Conservation (phyloP, 2,113 vertebrate species). For the Aphyosemion australe region DNA sequence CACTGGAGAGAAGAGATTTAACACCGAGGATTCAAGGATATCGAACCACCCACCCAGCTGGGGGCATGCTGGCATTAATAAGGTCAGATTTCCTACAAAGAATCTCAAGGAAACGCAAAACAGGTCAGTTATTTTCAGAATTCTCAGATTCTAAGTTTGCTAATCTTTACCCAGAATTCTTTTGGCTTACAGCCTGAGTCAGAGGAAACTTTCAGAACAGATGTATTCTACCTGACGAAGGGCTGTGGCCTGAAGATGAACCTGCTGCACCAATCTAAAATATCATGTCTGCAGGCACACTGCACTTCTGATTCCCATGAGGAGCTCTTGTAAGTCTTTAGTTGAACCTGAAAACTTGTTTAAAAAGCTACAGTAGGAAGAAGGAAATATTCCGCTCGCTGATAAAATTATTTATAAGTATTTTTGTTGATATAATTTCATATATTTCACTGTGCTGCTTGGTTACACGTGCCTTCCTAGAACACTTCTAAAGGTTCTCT, state of each 20-base stretch:
- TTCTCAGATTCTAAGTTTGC: not conserved
- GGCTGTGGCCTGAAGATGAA: conserved; percentile 12
- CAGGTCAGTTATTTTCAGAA: not conserved
- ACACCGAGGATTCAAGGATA: conserved; percentile 42
- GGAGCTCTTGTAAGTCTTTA: conserved; percentile 7
- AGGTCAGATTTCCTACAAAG: conserved; percentile 4
- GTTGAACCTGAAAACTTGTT: not conserved
- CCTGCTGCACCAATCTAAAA: not conserved
- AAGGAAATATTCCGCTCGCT: not conserved
- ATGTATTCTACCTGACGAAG: not conserved
- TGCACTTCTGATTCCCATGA: conserved; percentile 2
- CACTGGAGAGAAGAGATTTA: conserved; percentile 46
- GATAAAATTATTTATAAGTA: not conserved
- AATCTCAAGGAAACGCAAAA: not conserved
- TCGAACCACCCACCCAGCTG: conserved; percentile 7
- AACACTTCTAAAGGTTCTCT: conserved; percentile 3
- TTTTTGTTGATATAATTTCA: not conserved
- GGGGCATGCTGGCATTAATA: conserved; percentile 14
- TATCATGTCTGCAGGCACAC: not conserved
- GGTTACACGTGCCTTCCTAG: too few relatives aligned
- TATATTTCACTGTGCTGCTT: not conserved
- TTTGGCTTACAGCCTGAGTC: not conserved
- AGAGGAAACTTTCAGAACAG: not conserved
- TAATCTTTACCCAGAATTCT: not conserved
- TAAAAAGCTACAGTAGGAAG: not conserved